These are phyloP conservation scores for Congeria kusceri DNA, from an alignment of 2,888 invertebrate species.

Conservation along the genomic window DNA sequence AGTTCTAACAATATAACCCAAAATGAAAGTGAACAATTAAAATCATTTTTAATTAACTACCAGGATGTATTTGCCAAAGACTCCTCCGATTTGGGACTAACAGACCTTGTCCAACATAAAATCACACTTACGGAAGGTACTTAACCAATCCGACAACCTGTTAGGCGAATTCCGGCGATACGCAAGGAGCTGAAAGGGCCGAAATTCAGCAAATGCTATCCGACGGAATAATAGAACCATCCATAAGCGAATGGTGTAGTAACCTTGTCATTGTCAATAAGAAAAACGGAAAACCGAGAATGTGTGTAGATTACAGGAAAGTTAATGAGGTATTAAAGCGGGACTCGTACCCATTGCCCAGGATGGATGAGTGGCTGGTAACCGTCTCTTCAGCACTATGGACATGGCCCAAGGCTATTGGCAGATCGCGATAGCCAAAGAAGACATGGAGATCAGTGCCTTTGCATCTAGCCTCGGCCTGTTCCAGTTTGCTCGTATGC, in stretches of 20 bases:
- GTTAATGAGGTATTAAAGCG: constrained; percentile 26
- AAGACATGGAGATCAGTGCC: constrained; percentile 42
- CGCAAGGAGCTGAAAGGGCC: constrained; percentile 23
- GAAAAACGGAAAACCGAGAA: constrained; percentile 48
- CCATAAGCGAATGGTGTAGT: constrained; percentile 45
- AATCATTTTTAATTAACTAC: constrained; percentile 11
- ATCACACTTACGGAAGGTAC: constrained; percentile 19
- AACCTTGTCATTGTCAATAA: constrained; percentile 49
- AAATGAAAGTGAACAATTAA: too few relatives aligned
- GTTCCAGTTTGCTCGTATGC: too few relatives aligned
- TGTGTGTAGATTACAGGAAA: constrained; percentile 43
- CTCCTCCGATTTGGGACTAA: constrained; percentile 26
- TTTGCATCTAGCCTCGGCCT: too few relatives aligned
- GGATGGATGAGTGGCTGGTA: constrained; percentile 48
- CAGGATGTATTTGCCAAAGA: constrained; percentile 24
- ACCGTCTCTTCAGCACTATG: constrained; percentile 40
- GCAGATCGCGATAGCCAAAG: constrained; percentile 41
- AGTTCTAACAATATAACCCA: too few relatives aligned
- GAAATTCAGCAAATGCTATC: constrained; percentile 43
- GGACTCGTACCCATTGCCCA: constrained; percentile 44
- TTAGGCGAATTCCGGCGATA: constrained; percentile 22
- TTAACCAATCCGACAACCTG: constrained; percentile 33
- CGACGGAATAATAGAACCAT: constrained; percentile 31
- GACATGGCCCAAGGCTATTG: constrained; percentile 51
- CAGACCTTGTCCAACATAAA: constrained; percentile 25